Base-by-base conservation (phyloP, 1,140 invertebrate species). In the Xylocopa sonorina region DNA sequence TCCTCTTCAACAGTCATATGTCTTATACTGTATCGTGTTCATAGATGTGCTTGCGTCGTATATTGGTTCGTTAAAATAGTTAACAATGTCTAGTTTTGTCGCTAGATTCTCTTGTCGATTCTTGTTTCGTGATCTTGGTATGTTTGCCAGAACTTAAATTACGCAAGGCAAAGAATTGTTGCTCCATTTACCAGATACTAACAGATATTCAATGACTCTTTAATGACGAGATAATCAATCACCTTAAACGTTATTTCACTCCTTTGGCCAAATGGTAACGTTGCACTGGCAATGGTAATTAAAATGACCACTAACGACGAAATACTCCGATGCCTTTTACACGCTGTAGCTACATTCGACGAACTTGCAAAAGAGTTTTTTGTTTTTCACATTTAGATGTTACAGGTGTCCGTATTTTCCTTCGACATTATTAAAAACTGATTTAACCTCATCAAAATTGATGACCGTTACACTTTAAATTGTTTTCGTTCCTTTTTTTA, bases 341-440 rank as follows among this genome's bases (percentile, higher is more conserved):
- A 6, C 3, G 74, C 41, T 71, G 64, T n/a, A 46, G 62, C 77
- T 81, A 72, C 79, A 83, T 87, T 81, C 86, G 68, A 77, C 78
- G 50, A 41, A 43, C 16, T 46, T 46, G 24, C 16, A 5, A 21
- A 41, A 29, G 2, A 57, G 43, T 16, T n/a, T 43, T 24, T 51
- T 48, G 2, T 43, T 18, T 14, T 0, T 10, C 21, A n/a, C n/a
- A n/a, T n/a, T n/a, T n/a, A n/a, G n/a, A n/a, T n/a, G n/a, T n/a
- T n/a, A n/a, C n/a, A n/a, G n/a, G n/a, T n/a, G n/a, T n/a, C n/a
- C n/a, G n/a, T n/a, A n/a, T n/a, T n/a, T n/a, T 58, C 32, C 29
- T 34, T 32, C 10, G 14, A 34, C n/a, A 16, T 21, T 24, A n/a
- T 27, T 9, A 43, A 50, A 32, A 67, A 38, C 48, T 18, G 10